Percentiles rank a stretch among this genome's conserved stretches.
Conservation (phyloP, 1,140 invertebrate genomes). For the Drosophila quadrilineata region DNA sequence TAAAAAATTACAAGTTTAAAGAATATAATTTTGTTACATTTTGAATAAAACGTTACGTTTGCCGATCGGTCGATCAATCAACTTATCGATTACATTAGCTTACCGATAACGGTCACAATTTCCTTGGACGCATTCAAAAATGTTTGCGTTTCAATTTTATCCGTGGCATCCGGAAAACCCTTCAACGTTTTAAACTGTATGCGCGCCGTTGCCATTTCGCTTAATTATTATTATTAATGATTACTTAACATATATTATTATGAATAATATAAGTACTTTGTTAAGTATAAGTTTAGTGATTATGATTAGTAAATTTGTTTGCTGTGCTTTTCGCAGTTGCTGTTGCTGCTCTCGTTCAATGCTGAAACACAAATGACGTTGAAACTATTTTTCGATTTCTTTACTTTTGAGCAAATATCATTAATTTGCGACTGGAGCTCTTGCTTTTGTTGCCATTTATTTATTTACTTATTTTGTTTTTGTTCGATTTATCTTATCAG, state of each 20-base stretch:
- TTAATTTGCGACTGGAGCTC: background rate
- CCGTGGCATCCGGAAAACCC: conserved; percentile 82
- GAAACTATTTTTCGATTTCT: background rate
- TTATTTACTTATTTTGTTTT: too few species aligned
- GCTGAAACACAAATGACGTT: conserved; percentile 29
- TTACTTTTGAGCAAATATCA: conserved; percentile 1
- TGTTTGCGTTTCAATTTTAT: conserved; percentile 84
- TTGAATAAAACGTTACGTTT: too few species aligned
- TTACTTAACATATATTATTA: background rate
- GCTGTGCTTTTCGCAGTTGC: too few species aligned
- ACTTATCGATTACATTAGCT: conserved; percentile 35
- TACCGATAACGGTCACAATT: conserved; percentile 85
- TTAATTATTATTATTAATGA: background rate
- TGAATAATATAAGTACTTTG: background rate
- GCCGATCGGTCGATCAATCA: background rate
- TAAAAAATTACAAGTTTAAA: background rate
- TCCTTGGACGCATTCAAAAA: conserved; percentile 85
- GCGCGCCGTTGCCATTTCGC: conserved; percentile 38
- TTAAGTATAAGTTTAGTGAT: background rate
- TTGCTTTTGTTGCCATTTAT: conserved; percentile 3
- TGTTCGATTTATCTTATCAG: conserved; percentile 34
- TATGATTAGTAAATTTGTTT: too few species aligned
- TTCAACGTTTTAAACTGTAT: conserved; percentile 72
- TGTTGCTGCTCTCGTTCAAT: conserved; percentile 10
- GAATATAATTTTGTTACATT: too few species aligned